Percentiles rank a stretch among this genome's conserved stretches.
Conservation (phyloP, 2,113 vertebrate species). For the Callopanchax toddi region DNA sequence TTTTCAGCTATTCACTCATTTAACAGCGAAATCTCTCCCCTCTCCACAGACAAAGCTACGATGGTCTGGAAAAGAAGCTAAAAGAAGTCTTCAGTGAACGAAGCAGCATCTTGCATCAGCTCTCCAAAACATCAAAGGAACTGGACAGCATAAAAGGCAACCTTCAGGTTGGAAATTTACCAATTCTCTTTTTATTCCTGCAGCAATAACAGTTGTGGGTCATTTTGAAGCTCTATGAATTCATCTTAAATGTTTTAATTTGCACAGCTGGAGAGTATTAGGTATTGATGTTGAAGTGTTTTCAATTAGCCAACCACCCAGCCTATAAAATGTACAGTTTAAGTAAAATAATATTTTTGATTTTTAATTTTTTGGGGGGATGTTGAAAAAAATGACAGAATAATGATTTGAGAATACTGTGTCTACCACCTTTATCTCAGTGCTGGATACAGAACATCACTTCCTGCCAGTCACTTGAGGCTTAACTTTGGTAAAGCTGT, state of each 20-base stretch:
- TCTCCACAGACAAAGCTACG: constrained; percentile 89
- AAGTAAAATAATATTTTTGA: no score
- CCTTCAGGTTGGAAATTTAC: constrained; percentile 84
- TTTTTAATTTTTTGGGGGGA: no score
- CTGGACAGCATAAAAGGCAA: constrained; percentile 93
- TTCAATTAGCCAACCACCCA: constrained; percentile 22
- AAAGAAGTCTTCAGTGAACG: constrained; percentile 94
- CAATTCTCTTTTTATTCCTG: constrained; percentile 33
- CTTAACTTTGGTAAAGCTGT: constrained; percentile 41
- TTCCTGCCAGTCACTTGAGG: constrained; percentile 32
- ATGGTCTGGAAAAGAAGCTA: constrained; percentile 91
- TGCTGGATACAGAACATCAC: constrained; percentile 18
- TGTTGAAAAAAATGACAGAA: constrained; percentile 8
- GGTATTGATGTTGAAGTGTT: constrained; percentile 38
- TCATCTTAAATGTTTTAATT: constrained; percentile 9
- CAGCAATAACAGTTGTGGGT: neutral
- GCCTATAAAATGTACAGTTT: no score
- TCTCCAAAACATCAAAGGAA: constrained; percentile 93
- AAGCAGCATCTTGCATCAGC: constrained; percentile 89
- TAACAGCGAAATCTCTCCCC: constrained; percentile 41
- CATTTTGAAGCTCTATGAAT: neutral
- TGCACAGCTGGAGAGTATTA: constrained; percentile 14
- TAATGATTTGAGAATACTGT: constrained; percentile 15
- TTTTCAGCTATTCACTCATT: constrained; percentile 33
- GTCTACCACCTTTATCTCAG: constrained; percentile 31